These are phyloP conservation scores for Forbesichthys agassizii DNA, from an alignment of 2,113 vertebrate species.

Conservation along the genomic window DNA sequence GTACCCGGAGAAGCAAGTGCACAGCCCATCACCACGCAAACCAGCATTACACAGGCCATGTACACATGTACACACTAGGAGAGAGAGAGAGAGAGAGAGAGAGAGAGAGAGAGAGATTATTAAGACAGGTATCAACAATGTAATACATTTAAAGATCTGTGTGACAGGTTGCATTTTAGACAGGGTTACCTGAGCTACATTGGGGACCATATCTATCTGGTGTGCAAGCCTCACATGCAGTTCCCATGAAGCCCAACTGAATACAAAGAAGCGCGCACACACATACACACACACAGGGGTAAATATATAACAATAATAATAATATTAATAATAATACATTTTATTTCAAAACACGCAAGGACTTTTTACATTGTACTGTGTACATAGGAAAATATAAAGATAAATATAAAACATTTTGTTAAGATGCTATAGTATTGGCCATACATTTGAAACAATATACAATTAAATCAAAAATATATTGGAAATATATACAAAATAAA, in stretches of 20 bases:
- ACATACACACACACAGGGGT: background rate
- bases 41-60: constrained; percentile 86
- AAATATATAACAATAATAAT: too few species aligned
- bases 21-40: constrained; percentile 78
- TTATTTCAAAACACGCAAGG: too few species aligned
- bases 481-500: too few species aligned
- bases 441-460: too few species aligned
- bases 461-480: too few species aligned
- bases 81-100: constrained; percentile 5
- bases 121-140: background rate
- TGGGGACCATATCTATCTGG: constrained; percentile 79
- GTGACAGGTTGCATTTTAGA: background rate
- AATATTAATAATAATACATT: too few species aligned
- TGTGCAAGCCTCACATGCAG: constrained; percentile 88
- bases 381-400: too few species aligned
- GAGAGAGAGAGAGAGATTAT: constrained; percentile 8
- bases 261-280: background rate
- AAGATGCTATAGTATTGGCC: too few species aligned
- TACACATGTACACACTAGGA: constrained; percentile 84
- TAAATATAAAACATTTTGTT: too few species aligned
- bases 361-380: too few species aligned
- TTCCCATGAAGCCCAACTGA: constrained; percentile 84
- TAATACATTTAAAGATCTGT: background rate
- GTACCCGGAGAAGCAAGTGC: constrained; percentile 88
- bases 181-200: constrained; percentile 80